These are phyloP conservation scores for Thalassoma bifasciatum DNA, from an alignment of 2,113 vertebrate species.

Conservation along the genomic window DNA sequence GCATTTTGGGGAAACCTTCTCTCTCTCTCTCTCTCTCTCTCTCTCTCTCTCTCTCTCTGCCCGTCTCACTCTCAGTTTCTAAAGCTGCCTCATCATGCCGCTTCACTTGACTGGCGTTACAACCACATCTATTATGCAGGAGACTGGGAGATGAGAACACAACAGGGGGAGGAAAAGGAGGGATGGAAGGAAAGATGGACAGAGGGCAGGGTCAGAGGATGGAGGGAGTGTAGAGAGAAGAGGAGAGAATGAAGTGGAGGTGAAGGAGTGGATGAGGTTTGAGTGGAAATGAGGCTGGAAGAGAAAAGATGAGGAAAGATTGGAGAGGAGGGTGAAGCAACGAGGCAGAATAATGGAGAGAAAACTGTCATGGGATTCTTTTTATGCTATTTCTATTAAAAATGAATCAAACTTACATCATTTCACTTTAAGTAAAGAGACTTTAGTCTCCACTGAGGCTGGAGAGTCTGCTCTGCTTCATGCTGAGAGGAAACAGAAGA, in stretches of 20 bases:
- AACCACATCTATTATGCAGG: slow-evolving; percentile 71
- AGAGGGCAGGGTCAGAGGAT: too few species aligned
- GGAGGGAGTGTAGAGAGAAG: too few species aligned
- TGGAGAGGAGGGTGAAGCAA: too few species aligned
- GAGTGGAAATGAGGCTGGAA: too few species aligned
- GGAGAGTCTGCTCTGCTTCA: too few species aligned
- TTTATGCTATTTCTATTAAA: background rate
- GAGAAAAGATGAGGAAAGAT: too few species aligned
- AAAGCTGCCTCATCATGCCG: slow-evolving; percentile 62
- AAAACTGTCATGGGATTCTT: background rate
- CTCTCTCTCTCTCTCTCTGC: slow-evolving; percentile 1
- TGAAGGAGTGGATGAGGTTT: too few species aligned
- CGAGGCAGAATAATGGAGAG: too few species aligned
- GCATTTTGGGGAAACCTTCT: slow-evolving; percentile 17
- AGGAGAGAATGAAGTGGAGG: too few species aligned
- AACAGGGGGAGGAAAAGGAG: slow-evolving; percentile 3
- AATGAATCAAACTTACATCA: background rate
- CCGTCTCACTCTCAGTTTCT: slow-evolving; percentile 29
- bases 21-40: background rate
- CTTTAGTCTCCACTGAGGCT: too few species aligned
- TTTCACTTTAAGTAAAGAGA: background rate
- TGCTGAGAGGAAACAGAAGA: too few species aligned
- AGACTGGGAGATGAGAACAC: slow-evolving; percentile 60
- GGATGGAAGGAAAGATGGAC: too few species aligned
- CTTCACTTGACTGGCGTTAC: slow-evolving; percentile 64